Evolutionary conservation across 23 tunicate species (phyloP), one percentile per base, ranked within the genome.

Genomic region (Phallusia fumigata): DNA sequence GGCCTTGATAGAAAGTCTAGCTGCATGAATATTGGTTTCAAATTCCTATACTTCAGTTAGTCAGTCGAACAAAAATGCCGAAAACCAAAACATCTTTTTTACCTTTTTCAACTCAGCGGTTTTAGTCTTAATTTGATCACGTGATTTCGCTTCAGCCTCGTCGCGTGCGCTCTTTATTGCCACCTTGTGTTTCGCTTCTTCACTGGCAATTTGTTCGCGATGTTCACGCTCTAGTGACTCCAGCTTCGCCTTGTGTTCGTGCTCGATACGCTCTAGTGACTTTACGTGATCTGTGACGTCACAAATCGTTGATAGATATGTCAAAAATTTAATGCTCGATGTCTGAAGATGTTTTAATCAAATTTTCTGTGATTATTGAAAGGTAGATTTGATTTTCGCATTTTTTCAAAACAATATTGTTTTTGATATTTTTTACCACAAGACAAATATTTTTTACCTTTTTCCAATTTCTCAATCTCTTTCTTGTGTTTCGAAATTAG

Each of bases 201-300:
- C 80, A 32, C 78, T 82, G 53, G 78, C 33, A 40, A 88, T 30
- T 22, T 69, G 15, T 12, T 83, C 81, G 44, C 83, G 84, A 36
- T 77, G 79, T 49, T 88, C 87, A 52, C 78, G 84, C 87, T 83
- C 84, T 36, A 83, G 76, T 45, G 87, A 33, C 53, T 83, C 94
- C 50, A 73, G 35, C 30, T 75, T 80, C 31, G 32, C 24, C 35
- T 69, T 80, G 22, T 36, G 36, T 13, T 89, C 85, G 19, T 74
- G 79, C 32, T 79, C 79, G 31, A 34, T 78, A 52, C 76, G 79
- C 35, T 11, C 53, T 19, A 88, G 18, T 31, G 82, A 65, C 33
- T 35, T 35, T 52, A 24, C 52, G 30, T 81, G 84, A 32, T 81
- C 90, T 86, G 49, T 30, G 69, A 58, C 11, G 16, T 28, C 34